Evolutionary conservation across 2,888 invertebrate species (phyloP).

Genomic region (Hyposoter dolosus): DNA sequence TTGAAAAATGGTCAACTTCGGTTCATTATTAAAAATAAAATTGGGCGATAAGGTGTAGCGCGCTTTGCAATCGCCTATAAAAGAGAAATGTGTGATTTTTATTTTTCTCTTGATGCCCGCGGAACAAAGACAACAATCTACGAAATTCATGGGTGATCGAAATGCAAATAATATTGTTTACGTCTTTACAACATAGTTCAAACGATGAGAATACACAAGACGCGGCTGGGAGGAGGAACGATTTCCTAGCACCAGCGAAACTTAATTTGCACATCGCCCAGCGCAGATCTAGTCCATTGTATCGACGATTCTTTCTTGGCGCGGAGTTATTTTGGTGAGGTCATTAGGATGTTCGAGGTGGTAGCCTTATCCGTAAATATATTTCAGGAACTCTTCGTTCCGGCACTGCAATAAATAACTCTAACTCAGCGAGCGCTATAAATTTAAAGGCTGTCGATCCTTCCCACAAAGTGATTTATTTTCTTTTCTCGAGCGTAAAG

Average conservation of each 20-base stretch:
- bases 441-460: conserved; percentile 41
- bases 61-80: too few species aligned
- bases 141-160: not conserved
- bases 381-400: conserved; percentile 31
- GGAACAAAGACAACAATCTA: not conserved
- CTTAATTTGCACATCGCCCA: not conserved
- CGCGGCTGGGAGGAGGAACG: not conserved
- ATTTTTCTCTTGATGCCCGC: too few species aligned
- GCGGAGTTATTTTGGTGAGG: conserved; percentile 4
- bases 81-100: too few species aligned
- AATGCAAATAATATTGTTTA: not conserved
- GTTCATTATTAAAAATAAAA: too few species aligned
- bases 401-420: conserved; percentile 32
- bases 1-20: too few species aligned
- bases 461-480: conserved; percentile 44
- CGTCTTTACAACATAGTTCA: not conserved
- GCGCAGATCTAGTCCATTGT: not conserved
- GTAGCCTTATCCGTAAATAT: conserved; percentile 25
- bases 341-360: conserved; percentile 31
- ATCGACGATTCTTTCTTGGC: not conserved
- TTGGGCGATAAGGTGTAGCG: too few species aligned
- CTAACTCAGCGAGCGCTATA: conserved; percentile 5
- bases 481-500: conserved; percentile 27
- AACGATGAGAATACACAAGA: not conserved
- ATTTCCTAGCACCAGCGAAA: not conserved